phyloP scores from a whole-genome alignment of 2,888 invertebrate genomes.

The Temnothorax unifasciatus region DNA sequence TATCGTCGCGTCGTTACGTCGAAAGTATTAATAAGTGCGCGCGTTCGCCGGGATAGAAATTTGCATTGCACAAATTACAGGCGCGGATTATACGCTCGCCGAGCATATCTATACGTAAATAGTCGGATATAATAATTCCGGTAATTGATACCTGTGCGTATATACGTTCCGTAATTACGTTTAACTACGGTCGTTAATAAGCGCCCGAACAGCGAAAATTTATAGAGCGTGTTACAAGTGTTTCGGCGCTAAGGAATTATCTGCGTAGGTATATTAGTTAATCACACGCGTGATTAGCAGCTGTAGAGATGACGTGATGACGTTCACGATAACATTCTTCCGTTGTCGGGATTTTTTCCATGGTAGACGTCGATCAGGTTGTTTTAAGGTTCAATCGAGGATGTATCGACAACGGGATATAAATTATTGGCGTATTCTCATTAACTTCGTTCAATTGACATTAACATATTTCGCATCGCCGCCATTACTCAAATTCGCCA shows the following conservation, averaged over 20 bases:
- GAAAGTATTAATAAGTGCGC: constrained; percentile 36
- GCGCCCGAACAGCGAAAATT: constrained; percentile 12
- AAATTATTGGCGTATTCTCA: constrained; percentile 47
- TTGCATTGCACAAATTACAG: constrained; percentile 37
- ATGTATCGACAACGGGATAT: neutral
- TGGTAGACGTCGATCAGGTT: constrained; percentile 11
- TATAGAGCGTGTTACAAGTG: constrained; percentile 30
- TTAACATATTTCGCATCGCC: constrained; percentile 29
- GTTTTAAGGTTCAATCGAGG: neutral
- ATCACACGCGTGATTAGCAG: constrained; percentile 33
- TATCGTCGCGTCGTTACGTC: constrained; percentile 24
- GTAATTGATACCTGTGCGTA: constrained; percentile 69
- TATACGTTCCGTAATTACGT: constrained; percentile 55
- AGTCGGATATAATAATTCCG: constrained; percentile 63
- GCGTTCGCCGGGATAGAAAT: constrained; percentile 32
- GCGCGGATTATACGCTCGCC: constrained; percentile 34
- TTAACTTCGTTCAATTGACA: constrained; percentile 20
- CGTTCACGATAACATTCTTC: neutral
- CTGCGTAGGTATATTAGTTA: neutral
- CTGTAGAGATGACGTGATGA: neutral
- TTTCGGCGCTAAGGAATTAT: constrained; percentile 25
- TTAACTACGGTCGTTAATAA: constrained; percentile 32
- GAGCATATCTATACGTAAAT: constrained; percentile 72
- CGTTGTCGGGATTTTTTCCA: neutral
- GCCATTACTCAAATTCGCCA: constrained; percentile 61